Base-by-base conservation (phyloP, 2,113 vertebrate species). In the Perognathus longimembris region DNA sequence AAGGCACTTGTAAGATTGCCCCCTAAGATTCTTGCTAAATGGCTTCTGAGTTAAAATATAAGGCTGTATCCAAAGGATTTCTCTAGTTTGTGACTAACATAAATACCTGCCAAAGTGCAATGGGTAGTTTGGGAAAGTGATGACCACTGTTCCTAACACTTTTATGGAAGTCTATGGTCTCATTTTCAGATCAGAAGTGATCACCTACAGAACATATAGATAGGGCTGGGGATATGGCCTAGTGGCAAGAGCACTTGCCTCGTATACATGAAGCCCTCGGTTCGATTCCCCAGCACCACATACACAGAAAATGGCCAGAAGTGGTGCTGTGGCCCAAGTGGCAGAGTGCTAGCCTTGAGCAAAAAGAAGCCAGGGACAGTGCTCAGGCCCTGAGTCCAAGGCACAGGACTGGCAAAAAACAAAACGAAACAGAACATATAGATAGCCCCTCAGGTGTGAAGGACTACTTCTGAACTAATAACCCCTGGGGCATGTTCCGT, bases 11-110 rank as follows among this genome's bases (percentile, higher is more conserved):
- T 92, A 74, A 94, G 93, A 20, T 90, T 90, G 17, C 54, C 20
- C 79, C 88, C 63, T 82, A 93, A 93, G 92, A 92, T 76, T 79
- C n/a, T 22, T 83, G 54, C 57, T 95, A 92, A 95, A 96, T 96
- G 67, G 36, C 34, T 30, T 80, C 10, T 80, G 57, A 24, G 83
- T 96, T 94, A 94, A 84, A 40, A 94, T 95, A 81, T 64, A 87
- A 84, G 61, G 54, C 69, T 81, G 9, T 64, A 66, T 70, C 88
- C 75, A 61, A 45, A 75, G 86, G 79, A 50, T 80, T 86, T 95
- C 73, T 90, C 2, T 3, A 36, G 18, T 57, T 86, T 79, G 88
- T 93, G 89, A 74, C 75, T 93, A 94, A 80, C 76, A 87, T 84
- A 90, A 96, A 86, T 92, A 85, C 34, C 71, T 94, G 75, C 54